Evolutionary conservation across 2,113 vertebrate species (phyloP).

Genomic region (Labeo catla): DNA sequence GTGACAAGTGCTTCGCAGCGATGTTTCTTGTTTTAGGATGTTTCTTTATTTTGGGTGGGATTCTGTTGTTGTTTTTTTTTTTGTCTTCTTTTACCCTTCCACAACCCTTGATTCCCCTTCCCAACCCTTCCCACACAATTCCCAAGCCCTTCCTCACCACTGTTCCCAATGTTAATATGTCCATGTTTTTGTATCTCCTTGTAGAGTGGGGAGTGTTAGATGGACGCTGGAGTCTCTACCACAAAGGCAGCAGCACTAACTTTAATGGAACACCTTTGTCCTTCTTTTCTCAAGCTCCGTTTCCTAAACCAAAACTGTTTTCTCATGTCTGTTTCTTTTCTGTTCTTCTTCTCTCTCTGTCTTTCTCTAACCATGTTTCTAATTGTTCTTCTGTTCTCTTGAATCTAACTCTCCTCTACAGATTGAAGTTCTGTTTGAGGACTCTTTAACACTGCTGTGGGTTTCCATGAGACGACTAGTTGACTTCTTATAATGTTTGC

Average conservation of each 20-base stretch:
- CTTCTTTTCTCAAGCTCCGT: conserved; percentile 42
- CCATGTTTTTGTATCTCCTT: conserved; percentile 79
- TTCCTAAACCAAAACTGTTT: conserved; percentile 47
- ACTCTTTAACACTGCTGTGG: conserved; percentile 55
- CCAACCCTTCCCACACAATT: conserved; percentile 12
- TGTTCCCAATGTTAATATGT: conserved; percentile 72
- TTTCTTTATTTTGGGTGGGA: background rate
- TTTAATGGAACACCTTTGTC: conserved; percentile 67
- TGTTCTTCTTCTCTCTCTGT: conserved; percentile 48
- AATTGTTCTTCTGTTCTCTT: conserved; percentile 57
- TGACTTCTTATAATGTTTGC: background rate
- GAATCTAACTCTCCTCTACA: conserved; percentile 63
- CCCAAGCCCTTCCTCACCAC: conserved; percentile 55
- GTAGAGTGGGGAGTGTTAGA: conserved; percentile 78
- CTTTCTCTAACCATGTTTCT: conserved; percentile 60
- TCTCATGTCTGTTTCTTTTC: conserved; percentile 23
- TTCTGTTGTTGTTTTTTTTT: background rate
- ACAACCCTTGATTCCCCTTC: conserved; percentile 22
- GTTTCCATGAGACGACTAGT: conserved; percentile 45
- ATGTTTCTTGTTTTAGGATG: conserved; percentile 4
- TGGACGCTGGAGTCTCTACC: conserved; percentile 73
- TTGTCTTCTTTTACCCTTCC: background rate
- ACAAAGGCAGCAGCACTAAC: conserved; percentile 71
- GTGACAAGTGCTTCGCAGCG: conserved; percentile 35
- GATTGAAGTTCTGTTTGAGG: conserved; percentile 61